These are phyloP conservation scores for Lytechinus pictus DNA, from an alignment of 35 echinoderm and acorn worm genomes.

Conservation along the genomic window DNA sequence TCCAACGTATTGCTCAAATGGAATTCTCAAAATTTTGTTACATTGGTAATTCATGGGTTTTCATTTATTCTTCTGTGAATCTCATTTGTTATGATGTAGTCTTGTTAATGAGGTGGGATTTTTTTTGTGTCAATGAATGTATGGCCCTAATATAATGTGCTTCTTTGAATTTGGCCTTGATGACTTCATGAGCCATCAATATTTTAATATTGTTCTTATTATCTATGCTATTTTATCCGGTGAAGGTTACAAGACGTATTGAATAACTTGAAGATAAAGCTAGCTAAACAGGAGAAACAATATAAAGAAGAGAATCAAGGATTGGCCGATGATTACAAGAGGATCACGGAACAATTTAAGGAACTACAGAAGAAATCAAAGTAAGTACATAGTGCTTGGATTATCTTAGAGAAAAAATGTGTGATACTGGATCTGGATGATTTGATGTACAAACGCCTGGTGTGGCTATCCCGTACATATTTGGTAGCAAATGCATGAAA, in stretches of 20 bases:
- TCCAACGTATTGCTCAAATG: no score
- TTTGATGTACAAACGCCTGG: no score
- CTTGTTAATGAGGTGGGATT: no score
- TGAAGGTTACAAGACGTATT: constrained; percentile 94
- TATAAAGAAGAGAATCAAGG: constrained; percentile 96
- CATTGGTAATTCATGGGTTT: no score
- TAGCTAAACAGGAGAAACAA: constrained; percentile 96
- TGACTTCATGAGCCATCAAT: neutral
- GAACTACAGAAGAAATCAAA: constrained; percentile 99
- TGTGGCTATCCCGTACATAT: no score
- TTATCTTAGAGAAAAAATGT: neutral
- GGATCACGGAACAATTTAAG: constrained; percentile 99
- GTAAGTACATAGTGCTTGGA: constrained; percentile 51
- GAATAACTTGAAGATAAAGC: constrained; percentile 94
- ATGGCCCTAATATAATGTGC: no score
- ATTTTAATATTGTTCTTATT: neutral
- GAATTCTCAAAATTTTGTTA: no score
- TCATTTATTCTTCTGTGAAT: no score
- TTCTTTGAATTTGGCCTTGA: neutral
- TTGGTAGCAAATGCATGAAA: no score
- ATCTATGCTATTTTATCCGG: neutral
- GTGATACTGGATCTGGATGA: neutral
- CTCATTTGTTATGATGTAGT: no score
- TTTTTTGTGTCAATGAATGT: no score
- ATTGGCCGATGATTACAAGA: constrained; percentile 95